Percentiles rank a stretch among this genome's conserved stretches.
Conservation (phyloP, 1,140 invertebrate genomes). For the Pinna nobilis region DNA sequence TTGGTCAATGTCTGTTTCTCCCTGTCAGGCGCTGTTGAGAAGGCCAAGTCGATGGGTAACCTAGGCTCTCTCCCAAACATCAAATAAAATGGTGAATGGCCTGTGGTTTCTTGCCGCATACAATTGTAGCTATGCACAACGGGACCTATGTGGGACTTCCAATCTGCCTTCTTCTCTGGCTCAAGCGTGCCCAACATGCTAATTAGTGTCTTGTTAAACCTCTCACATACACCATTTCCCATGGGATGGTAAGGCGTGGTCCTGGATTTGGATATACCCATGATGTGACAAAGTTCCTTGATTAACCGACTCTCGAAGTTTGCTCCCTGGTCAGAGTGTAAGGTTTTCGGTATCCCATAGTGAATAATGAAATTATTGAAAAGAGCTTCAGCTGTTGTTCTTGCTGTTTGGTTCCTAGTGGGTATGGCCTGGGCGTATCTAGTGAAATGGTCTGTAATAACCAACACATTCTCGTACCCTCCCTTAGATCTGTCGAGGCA, state of each 20-base stretch:
- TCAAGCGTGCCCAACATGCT: constrained; percentile 29
- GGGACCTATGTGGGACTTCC: constrained; percentile 7
- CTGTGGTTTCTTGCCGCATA: neutral
- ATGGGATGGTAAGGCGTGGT: constrained; percentile 47
- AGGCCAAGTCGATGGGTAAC: constrained; percentile 6
- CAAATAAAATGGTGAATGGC: constrained; percentile 10
- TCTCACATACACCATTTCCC: constrained; percentile 5
- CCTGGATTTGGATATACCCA: constrained; percentile 21
- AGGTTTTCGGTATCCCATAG: constrained; percentile 17
- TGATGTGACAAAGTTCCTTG: constrained; percentile 12
- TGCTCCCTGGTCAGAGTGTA: constrained; percentile 30
- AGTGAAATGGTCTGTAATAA: constrained; percentile 27
- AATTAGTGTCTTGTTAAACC: neutral
- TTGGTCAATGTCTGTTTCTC: neutral
- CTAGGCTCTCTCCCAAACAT: constrained; percentile 24
- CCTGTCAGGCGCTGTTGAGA: neutral
- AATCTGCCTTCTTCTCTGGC: constrained; percentile 2
- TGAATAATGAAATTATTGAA: constrained; percentile 25
- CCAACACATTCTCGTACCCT: constrained; percentile 12
- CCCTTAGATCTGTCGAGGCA: neutral
- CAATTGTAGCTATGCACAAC: constrained; percentile 21
- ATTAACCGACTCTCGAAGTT: constrained; percentile 29
- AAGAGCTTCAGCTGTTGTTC: constrained; percentile 25
- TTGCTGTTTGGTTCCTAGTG: constrained; percentile 12
- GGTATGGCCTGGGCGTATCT: constrained; percentile 15